These are phyloP conservation scores for Symphodus melops DNA, from an alignment of 2,113 vertebrate genomes.

Conservation along the genomic window DNA sequence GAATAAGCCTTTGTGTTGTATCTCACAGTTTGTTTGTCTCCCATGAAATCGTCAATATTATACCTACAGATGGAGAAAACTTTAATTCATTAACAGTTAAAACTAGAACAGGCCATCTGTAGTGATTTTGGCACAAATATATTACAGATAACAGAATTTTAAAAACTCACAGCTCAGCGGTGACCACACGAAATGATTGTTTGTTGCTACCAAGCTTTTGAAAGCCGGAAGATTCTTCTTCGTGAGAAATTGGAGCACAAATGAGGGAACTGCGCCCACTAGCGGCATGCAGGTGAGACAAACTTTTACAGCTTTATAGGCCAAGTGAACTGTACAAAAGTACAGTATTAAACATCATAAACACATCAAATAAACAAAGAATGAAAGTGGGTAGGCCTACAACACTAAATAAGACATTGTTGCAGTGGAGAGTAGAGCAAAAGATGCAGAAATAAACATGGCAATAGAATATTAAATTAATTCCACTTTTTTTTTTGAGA, in stretches of 20 bases:
- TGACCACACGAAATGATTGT: accelerated
- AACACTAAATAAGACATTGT: no score
- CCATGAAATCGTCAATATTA: not conserved
- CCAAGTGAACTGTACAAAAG: no score
- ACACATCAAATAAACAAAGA: no score
- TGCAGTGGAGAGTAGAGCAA: no score
- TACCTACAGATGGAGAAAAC: not conserved
- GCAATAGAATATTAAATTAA: no score
- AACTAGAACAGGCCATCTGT: accelerated
- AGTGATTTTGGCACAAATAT: not conserved
- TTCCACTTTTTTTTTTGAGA: no score
- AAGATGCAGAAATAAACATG: no score
- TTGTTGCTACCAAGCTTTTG: constrained; percentile 43
- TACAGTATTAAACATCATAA: no score
- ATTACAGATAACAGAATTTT: not conserved
- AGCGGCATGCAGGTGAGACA: not conserved
- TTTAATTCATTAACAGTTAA: not conserved
- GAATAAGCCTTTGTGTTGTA: not conserved
- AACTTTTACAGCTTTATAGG: no score
- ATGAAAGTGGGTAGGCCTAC: no score
- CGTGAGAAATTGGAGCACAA: not conserved
- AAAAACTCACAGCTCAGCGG: not conserved
- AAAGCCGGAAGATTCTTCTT: constrained; percentile 70
- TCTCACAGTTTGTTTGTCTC: not conserved
- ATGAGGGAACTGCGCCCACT: constrained; percentile 14